Base-by-base conservation (phyloP, 2,888 invertebrate genomes). In the Epinotia demarniana region DNA sequence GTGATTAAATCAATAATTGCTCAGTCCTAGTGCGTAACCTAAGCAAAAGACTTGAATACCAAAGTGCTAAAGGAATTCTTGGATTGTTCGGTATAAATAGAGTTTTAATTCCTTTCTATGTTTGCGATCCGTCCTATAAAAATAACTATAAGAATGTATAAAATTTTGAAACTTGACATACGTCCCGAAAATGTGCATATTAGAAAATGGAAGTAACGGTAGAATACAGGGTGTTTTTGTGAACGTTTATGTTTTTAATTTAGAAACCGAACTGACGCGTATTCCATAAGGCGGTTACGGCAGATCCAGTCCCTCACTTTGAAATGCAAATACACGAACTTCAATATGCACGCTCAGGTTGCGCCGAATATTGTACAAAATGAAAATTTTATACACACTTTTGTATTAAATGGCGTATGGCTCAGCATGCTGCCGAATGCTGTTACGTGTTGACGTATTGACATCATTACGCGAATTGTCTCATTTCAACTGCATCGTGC, bases 311-410 rank as follows among this genome's bases (percentile, higher is more conserved):
- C 69, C 60, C 77, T 66, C 74, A 62, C 78, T 80, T 80, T 80
- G 78, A 78, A 71, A 79, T 80, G 78, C 78, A 78, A 80, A 80
- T 79, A 68, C 63, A 61, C 67, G 60, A 78, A 72, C 79, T 80
- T 78, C 78, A 78, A 80, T 79, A 80, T 77, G 78, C 77, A 74
- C 72, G 63, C 69, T 62, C 71, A 63, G 68, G 62, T 58, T 71
- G 71, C 69, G 75, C 23, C 66, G 71, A 71, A 71, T 72, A 71
- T 67, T 61, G 71, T 72, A 43, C 70, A 55, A 70, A 61, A 75
- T 71, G 70, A 70, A 75, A 70, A 39, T 39, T 72, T 64, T 70
- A 61, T 39, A 57, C 5, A 8, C 19, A 58, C 9, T 9, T 68
- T 68, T 68, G 57, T 68, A 68, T 68, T 68, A 68, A 57, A 57